phyloP scores from a whole-genome alignment of 2,888 invertebrate genomes.

The Carterocephalus palaemon region DNA sequence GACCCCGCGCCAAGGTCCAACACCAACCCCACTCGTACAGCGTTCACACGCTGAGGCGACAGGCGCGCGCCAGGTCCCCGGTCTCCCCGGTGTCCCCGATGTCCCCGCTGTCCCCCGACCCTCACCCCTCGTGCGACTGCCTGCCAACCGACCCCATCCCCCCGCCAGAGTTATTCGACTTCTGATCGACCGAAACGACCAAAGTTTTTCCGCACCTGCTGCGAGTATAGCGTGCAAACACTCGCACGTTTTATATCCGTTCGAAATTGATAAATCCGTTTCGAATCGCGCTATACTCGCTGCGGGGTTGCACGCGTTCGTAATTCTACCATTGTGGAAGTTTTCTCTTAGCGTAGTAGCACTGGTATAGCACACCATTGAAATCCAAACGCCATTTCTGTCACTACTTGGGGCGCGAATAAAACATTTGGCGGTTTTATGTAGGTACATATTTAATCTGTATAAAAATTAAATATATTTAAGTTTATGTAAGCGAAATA shows the following conservation, averaged over 20 bases:
- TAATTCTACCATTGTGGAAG: conserved; percentile 1
- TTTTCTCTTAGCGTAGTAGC: conserved; percentile 4
- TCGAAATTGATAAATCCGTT: too few species aligned
- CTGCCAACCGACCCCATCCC: conserved; percentile 62
- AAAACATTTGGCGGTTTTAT: conserved; percentile 11
- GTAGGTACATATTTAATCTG: conserved; percentile 23
- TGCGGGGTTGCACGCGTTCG: not conserved
- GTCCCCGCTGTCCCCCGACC: conserved; percentile 1
- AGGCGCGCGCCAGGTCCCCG: conserved; percentile 25
- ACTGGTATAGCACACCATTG: not conserved
- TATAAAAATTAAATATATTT: conserved; percentile 17
- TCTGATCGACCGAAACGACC: conserved; percentile 38
- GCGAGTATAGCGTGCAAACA: too few species aligned
- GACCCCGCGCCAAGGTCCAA: conserved; percentile 7
- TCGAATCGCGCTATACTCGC: too few species aligned
- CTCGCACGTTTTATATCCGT: too few species aligned
- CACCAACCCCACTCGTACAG: conserved; percentile 41
- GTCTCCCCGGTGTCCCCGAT: conserved; percentile 8
- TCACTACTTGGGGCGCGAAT: conserved; percentile 13
- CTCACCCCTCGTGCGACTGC: conserved; percentile 44
- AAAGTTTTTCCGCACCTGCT: conserved; percentile 7
- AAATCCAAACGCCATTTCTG: conserved; percentile 5
- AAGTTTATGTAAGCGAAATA: conserved; percentile 18
- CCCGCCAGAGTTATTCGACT: conserved; percentile 69
- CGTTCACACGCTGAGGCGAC: conserved; percentile 46